phyloP scores from a whole-genome alignment of 2,113 vertebrate species.

The Microcebus griseorufus region DNA sequence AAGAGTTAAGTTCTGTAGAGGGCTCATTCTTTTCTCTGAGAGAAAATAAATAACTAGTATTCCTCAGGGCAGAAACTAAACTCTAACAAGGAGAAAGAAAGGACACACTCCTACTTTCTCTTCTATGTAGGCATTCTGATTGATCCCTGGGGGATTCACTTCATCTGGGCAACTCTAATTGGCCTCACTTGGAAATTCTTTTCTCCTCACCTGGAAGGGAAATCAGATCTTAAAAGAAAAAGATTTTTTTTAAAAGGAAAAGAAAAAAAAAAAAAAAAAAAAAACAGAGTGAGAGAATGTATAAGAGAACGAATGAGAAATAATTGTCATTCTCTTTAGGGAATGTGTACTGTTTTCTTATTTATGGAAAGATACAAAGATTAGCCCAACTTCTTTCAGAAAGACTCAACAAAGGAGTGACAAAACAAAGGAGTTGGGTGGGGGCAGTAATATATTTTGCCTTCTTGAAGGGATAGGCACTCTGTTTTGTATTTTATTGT shows the following conservation, averaged over 20 bases:
- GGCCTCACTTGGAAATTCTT: slow-evolving; percentile 56
- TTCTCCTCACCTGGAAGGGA: slow-evolving; percentile 36
- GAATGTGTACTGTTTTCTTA: not conserved
- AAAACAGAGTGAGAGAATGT: accelerated
- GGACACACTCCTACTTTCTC: slow-evolving; percentile 35
- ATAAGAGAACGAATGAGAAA: not conserved
- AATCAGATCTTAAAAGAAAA: not conserved
- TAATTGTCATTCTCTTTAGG: not conserved
- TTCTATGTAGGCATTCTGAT: slow-evolving; percentile 38
- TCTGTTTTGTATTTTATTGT: not conserved
- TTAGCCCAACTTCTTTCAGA: not conserved
- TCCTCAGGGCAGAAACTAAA: slow-evolving; percentile 61
- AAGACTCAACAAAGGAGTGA: not conserved
- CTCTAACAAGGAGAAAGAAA: slow-evolving; percentile 66
- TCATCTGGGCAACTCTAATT: slow-evolving; percentile 55
- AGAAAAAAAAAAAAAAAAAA: too few relatives aligned
- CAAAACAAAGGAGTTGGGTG: not conserved
- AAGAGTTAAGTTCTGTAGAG: slow-evolving; percentile 43
- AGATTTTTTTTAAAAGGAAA: not conserved
- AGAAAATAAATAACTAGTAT: slow-evolving; percentile 66
- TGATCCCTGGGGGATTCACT: slow-evolving; percentile 9
- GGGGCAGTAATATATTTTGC: not conserved
- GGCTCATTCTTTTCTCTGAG: slow-evolving; percentile 37
- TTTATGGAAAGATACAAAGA: not conserved
- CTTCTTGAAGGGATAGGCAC: not conserved